Percentiles rank a stretch among this genome's conserved stretches.
Conservation (phyloP, 2,797 vertebrate species). For the Xyrichtys novacula region DNA sequence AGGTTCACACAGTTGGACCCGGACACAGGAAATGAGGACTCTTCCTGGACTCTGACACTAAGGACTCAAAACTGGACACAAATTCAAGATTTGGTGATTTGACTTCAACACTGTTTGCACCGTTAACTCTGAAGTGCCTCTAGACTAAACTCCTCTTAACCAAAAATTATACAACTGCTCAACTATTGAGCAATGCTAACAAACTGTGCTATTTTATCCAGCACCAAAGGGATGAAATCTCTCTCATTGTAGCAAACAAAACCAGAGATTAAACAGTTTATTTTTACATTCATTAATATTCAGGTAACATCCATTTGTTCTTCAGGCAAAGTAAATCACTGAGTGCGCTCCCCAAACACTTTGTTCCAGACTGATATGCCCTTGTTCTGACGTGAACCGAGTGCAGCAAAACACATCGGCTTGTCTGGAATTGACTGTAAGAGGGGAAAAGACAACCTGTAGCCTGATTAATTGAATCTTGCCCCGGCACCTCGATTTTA, state of each 20-base stretch:
- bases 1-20: too few species aligned
- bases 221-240: constrained; percentile 37
- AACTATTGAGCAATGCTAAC: constrained; percentile 54
- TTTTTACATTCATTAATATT: constrained; percentile 52
- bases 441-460: constrained; percentile 65
- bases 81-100: too few species aligned
- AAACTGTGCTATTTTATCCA: constrained; percentile 45
- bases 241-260: constrained; percentile 52
- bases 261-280: constrained; percentile 31
- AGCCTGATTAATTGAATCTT: constrained; percentile 82
- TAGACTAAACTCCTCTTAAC: too few species aligned
- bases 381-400: constrained; percentile 55
- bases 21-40: too few species aligned
- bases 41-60: too few species aligned
- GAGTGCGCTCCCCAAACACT: constrained; percentile 41
- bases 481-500: constrained; percentile 72
- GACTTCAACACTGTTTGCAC: too few species aligned
- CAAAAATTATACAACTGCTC: constrained; percentile 47
- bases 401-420: constrained; percentile 50
- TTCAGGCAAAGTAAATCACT: constrained; percentile 48
- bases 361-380: constrained; percentile 54
- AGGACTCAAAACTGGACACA: too few species aligned
- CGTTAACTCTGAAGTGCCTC: too few species aligned
- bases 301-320: constrained; percentile 56
- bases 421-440: constrained; percentile 54